Evolutionary conservation across 2,113 vertebrate genomes (phyloP).

Genomic region (Tylochromis polylepis): DNA sequence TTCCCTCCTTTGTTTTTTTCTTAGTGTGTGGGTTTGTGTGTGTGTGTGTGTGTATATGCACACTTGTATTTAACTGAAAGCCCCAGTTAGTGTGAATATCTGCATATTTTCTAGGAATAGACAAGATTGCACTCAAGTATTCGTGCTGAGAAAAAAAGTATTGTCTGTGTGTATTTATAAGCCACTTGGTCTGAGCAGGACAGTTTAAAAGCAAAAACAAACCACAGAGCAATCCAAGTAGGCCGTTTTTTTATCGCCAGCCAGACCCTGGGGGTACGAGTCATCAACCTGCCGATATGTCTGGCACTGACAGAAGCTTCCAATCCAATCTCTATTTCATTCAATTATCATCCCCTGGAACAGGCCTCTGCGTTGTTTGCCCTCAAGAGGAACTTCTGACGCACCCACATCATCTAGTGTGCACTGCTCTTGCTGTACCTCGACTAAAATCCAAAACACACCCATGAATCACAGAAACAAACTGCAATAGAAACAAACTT

Average conservation of each 20-base stretch:
- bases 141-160: not conserved
- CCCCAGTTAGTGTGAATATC: not conserved
- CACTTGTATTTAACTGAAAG: constrained; percentile 5
- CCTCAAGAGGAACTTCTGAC: constrained; percentile 47
- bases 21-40: constrained; percentile 26
- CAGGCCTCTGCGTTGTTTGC: constrained; percentile 43
- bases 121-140: not conserved
- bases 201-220: constrained; percentile 32
- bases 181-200: not conserved
- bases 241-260: constrained; percentile 31
- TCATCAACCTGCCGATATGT: constrained; percentile 60
- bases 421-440: not conserved
- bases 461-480: not conserved
- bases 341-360: constrained; percentile 58
- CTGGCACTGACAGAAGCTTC: constrained; percentile 63
- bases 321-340: constrained; percentile 68
- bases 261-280: constrained; percentile 27
- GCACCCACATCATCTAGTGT: not conserved
- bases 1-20: constrained; percentile 50
- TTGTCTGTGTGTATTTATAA: not conserved
- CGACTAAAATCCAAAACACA: constrained; percentile 8
- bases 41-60: not conserved
- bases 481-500: not conserved
- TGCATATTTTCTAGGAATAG: not conserved
- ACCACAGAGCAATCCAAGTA: constrained; percentile 9